phyloP scores from a whole-genome alignment of 2,113 vertebrate genomes.

The Coregonus clupeaformis region DNA sequence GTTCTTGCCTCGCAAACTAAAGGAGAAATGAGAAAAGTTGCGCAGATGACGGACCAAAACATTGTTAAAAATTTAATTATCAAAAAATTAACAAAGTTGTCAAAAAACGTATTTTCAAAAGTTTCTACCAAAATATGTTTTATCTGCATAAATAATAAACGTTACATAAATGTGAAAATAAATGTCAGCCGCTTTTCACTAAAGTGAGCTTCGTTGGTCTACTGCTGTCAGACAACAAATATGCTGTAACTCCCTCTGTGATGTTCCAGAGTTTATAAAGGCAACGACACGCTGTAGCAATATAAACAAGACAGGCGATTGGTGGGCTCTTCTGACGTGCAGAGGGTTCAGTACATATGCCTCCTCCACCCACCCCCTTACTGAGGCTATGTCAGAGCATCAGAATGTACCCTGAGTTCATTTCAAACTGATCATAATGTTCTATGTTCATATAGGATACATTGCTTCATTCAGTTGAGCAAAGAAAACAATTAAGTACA shows the following conservation, averaged over 20 bases:
- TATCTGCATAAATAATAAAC: background rate
- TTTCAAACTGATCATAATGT: background rate
- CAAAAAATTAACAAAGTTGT: no score
- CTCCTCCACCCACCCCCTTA: background rate
- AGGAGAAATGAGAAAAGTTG: conserved; percentile 30
- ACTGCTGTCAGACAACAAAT: background rate
- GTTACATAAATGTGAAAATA: background rate
- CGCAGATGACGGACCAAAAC: conserved; percentile 39
- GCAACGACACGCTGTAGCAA: conserved; percentile 22
- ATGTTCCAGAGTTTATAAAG: conserved; percentile 51
- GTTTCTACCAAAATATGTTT: background rate
- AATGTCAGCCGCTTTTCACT: background rate
- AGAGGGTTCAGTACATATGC: background rate
- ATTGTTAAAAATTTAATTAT: conserved; percentile 7
- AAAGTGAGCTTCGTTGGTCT: background rate
- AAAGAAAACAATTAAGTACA: no score
- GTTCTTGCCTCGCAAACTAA: conserved; percentile 39
- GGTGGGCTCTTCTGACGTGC: conserved; percentile 52
- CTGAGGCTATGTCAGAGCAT: background rate
- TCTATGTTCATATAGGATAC: no score
- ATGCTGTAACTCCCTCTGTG: no score
- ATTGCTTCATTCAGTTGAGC: no score
- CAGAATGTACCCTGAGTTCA: background rate
- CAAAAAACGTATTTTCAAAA: background rate
- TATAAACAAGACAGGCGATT: conserved; percentile 61